Percentiles rank a stretch among this genome's conserved stretches.
These are phyloP conservation scores for Ciconia maguari DNA, from an alignment of 2,113 vertebrate species.

Conservation along the genomic window DNA sequence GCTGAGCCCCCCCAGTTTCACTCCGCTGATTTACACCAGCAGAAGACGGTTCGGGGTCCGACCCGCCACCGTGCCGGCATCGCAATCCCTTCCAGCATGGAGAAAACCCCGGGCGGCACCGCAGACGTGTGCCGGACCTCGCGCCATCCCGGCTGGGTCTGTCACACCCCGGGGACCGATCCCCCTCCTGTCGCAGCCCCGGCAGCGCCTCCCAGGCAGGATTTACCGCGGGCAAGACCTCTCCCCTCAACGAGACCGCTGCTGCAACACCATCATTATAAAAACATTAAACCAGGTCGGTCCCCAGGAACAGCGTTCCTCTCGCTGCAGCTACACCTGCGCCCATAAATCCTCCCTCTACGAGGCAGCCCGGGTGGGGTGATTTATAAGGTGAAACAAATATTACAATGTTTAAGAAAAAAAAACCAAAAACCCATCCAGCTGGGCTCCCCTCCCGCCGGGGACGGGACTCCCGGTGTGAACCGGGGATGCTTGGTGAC, in stretches of 20 bases:
- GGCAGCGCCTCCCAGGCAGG: not conserved
- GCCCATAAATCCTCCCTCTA: slow-evolving; percentile 35
- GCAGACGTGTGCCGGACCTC: fast-evolving
- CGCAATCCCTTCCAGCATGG: fast-evolving
- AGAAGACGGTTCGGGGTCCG: fast-evolving
- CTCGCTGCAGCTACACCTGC: not conserved
- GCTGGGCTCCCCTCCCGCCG: fast-evolving
- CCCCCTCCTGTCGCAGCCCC: not conserved
- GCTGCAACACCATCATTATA: not conserved
- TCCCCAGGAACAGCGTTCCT: not conserved
- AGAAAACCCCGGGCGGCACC: fast-evolving
- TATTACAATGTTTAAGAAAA: not conserved
- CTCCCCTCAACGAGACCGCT: not conserved
- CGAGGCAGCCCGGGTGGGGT: not conserved
- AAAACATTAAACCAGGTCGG: not conserved
- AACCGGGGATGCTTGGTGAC: not conserved
- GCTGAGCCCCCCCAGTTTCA: too few species aligned
- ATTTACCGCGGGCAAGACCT: not conserved
- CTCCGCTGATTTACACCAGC: not conserved
- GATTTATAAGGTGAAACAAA: slow-evolving; percentile 46
- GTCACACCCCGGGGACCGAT: not conserved
- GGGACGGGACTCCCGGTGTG: fast-evolving
- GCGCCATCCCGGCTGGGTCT: fast-evolving
- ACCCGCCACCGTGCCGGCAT: fast-evolving
- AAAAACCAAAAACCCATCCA: not conserved